Evolutionary conservation across 2,888 invertebrate species (phyloP).

Genomic region (Pachydiplax longipennis): DNA sequence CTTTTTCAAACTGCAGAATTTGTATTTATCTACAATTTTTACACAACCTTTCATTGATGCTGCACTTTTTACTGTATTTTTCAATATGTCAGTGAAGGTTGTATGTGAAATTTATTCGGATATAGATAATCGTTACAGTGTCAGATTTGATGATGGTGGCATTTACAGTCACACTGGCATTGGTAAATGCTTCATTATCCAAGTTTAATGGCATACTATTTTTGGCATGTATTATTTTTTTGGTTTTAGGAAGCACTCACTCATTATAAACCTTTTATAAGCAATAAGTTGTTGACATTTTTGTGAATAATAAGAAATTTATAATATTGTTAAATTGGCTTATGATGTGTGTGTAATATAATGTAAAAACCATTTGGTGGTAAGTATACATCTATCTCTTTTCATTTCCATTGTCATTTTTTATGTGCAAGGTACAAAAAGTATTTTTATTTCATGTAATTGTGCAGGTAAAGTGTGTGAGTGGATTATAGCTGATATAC

Average conservation of each 20-base stretch:
- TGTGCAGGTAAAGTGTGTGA: constrained; percentile 1
- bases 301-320: constrained; percentile 9
- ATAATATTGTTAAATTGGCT: constrained; percentile 32
- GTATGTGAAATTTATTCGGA: constrained; percentile 6
- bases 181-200: constrained; percentile 30
- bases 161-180: constrained; percentile 1
- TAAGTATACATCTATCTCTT: constrained; percentile 1
- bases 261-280: constrained; percentile 38
- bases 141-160: constrained; percentile 19
- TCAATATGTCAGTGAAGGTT: constrained; percentile 24
- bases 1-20: constrained; percentile 17
- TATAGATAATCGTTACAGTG: constrained; percentile 22
- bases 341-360: not conserved
- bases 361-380: constrained; percentile 26
- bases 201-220: not conserved
- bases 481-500: not conserved
- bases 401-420: not conserved
- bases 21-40: constrained; percentile 36
- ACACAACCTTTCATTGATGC: constrained; percentile 32
- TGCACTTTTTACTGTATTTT: constrained; percentile 40
- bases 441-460: constrained; percentile 3
- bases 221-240: constrained; percentile 24
- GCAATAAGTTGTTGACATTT: constrained; percentile 41
- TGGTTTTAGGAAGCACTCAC: not conserved
- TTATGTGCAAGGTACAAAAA: not conserved